Conservation (phyloP, 2,888 invertebrate species). For the Nebria brevicollis region DNA sequence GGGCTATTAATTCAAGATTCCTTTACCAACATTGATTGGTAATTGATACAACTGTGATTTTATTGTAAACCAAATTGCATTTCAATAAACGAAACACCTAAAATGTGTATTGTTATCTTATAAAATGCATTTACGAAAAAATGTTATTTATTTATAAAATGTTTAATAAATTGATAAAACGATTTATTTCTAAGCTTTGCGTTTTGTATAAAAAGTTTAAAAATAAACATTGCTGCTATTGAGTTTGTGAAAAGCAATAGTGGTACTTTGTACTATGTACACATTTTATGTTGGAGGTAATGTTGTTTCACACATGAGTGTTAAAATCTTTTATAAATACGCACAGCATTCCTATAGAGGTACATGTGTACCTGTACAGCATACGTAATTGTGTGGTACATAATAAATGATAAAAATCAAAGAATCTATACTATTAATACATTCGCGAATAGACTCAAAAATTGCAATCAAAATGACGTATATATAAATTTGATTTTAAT, state of each 20-base stretch:
- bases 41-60: neutral
- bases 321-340: slow-evolving; percentile 4
- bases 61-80: neutral
- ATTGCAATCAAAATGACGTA: too few relatives aligned
- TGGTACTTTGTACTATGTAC: neutral
- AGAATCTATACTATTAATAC: neutral
- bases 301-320: slow-evolving; percentile 10
- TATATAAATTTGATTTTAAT: too few relatives aligned
- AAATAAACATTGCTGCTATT: neutral
- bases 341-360: neutral
- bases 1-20: slow-evolving; percentile 16
- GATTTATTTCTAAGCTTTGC: neutral
- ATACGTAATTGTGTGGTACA: neutral
- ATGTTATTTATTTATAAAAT: neutral
- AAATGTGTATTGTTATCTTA: neutral
- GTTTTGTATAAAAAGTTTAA: neutral
- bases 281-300: neutral
- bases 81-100: neutral
- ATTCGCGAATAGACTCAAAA: too few relatives aligned
- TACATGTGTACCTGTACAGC: neutral
- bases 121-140: neutral
- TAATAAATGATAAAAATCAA: neutral
- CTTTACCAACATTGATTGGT: neutral
- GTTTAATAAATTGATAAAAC: neutral
- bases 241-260: too few relatives aligned